A percentile compares a stretch with the other conserved stretches of the same genome.
Evolutionary conservation across 35 echinoderm and acorn worm genomes (phyloP).

Genomic region (Hemicentrotus pulcherrimus): DNA sequence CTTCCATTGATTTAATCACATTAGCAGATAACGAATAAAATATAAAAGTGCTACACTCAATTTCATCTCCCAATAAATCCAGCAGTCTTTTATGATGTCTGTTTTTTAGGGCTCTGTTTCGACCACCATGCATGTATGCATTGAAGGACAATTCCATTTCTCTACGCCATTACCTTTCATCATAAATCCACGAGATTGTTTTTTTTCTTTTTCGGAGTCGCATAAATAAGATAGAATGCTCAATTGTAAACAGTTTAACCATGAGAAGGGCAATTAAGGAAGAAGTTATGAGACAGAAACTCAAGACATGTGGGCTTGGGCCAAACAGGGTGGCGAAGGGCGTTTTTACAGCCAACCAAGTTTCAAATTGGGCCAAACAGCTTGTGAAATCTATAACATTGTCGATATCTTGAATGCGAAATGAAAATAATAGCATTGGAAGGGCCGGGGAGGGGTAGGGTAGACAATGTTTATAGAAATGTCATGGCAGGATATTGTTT

Average conservation of each 20-base stretch:
- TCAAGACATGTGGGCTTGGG: not conserved
- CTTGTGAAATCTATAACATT: too few species aligned
- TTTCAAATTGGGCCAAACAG: too few species aligned
- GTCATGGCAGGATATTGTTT: too few species aligned
- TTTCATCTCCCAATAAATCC: not conserved
- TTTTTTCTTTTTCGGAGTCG: not conserved
- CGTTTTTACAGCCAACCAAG: too few species aligned
- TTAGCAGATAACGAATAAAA: not conserved
- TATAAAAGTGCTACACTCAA: not conserved
- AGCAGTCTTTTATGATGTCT: too few species aligned
- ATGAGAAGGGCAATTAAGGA: not conserved
- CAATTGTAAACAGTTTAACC: constrained; percentile 36
- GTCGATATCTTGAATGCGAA: too few species aligned
- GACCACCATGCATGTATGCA: not conserved
- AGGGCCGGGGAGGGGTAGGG: too few species aligned
- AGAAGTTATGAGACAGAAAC: not conserved
- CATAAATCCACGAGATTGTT: not conserved
- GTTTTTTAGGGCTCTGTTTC: not conserved
- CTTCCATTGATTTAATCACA: not conserved
- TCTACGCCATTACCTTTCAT: not conserved
- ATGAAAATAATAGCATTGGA: too few species aligned
- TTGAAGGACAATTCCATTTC: not conserved
- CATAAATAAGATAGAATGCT: not conserved
- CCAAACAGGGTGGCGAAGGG: too few species aligned
- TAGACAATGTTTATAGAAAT: too few species aligned